Base-by-base conservation (phyloP, 1,140 invertebrate genomes). In the Calliopsis andreniformis region DNA sequence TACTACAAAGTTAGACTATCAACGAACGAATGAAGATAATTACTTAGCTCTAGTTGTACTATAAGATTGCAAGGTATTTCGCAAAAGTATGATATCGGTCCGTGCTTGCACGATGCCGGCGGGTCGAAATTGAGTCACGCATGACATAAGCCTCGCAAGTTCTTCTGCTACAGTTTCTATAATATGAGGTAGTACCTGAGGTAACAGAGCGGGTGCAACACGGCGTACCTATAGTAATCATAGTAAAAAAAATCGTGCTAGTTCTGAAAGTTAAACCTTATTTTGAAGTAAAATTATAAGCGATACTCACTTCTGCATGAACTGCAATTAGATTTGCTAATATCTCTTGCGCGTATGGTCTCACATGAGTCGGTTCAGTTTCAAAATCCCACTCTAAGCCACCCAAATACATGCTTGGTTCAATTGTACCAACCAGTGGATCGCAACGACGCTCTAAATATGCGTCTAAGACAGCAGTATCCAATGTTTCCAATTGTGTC, bases 361-460 rank as follows among this genome's bases (percentile, higher is more conserved):
- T 92, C 1, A 98, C 94, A 88, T 97, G 96, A 25, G 93, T 94
- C 0, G 95, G 95, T 71, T 95, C 93, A 71, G 95, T 93, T 81
- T 95, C 95, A 3, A 94, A 95, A 77, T 96, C 95, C 95, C 97
- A 98, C 83, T 97, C 96, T 88, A 98, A 97, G 51, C 95, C 93
- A 1, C 97, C 97, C 80, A 97, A 92, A 91, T 98, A 98, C 98
- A 99, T 99, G 51, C 96, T 97, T 3, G 97, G 97, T 92, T 99
- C 98, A 78, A 99, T 98, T 18, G 96, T 97, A 23, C 98, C 98
- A 28, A 98, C 96, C 0, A 98, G 92, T 4, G 97, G 97, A 92
- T 99, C 98, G 59, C 96, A 96, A 89, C 98, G 98, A 80, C 97
- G 95, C 90, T 99, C 98, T 56, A 98, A 93, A 89, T 98, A 99